Base-by-base conservation (phyloP, 2,797 vertebrate species). In the Muscicapa striata region DNA sequence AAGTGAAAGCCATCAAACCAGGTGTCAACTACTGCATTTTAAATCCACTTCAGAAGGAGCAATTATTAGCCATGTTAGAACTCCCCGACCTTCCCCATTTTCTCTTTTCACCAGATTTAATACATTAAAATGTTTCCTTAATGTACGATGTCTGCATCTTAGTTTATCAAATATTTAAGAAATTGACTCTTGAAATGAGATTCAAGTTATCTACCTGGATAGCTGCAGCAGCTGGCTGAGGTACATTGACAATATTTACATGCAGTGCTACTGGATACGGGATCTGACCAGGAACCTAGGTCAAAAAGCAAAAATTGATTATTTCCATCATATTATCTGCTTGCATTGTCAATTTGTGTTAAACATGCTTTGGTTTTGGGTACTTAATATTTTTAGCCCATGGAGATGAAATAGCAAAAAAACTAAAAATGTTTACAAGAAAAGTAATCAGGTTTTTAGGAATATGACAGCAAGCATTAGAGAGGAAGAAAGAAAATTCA, bases 241-340 rank as follows among this genome's bases (percentile, higher is more conserved):
- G 99, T 94, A 99, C 98, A 97, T 99, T 99, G 92, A 99, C 97
- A 95, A 99, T 98, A 98, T 99, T 99, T 96, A 99, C 98, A 97
- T 99, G 99, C 97, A 99, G 97, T 52, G 98, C 98, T 97, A 99
- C 98, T 91, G 99, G 99, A 97, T 99, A 99, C 13, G 98, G 98
- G 88, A 99, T 98, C 97, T 99, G 98, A 94, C 94, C 87, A 94
- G 97, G 84, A 92, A 98, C 97, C 98, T 98, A 95, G 85, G 89
- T 61, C 63, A 66, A 95, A 96, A 93, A 95, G 64, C 64, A 96
- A 86, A 96, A 27, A 67, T 66, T 97, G 80, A 96, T 85, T 97
- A 94, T 52, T 75, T 66, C 51, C 76, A 54, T 41, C 80, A 54
- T 10, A 76, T 22, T 61, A 41, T 22, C 63, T 81, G 70, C 66